These are phyloP conservation scores for Epinephelus cyanopodus DNA, from an alignment of 2,113 vertebrate species.

Conservation along the genomic window DNA sequence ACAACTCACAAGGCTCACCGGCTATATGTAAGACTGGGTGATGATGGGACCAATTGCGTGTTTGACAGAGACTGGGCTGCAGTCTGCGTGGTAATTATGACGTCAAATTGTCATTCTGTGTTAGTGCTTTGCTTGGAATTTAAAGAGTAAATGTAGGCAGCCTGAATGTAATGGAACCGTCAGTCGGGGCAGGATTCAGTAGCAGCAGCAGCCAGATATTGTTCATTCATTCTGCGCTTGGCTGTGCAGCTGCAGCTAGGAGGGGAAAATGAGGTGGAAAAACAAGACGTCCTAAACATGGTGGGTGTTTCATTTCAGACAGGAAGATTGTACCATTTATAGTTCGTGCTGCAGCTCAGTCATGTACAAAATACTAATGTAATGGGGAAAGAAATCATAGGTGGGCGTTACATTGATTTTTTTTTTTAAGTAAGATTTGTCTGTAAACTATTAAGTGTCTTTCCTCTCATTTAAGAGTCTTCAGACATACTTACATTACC, in stretches of 20 bases:
- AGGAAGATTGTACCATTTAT: slow-evolving; percentile 2
- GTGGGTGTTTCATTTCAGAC: slow-evolving; percentile 1
- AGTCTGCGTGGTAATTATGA: slow-evolving; percentile 6
- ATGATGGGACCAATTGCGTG: neutral
- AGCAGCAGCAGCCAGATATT: slow-evolving; percentile 71
- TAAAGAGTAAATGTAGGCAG: slow-evolving; percentile 37
- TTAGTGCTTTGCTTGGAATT: slow-evolving; percentile 25
- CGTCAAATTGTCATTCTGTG: slow-evolving; percentile 31
- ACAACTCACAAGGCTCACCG: neutral
- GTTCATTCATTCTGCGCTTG: slow-evolving; percentile 73
- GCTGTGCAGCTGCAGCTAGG: slow-evolving; percentile 48
- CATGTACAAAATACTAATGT: neutral
- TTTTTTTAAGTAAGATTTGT: neutral
- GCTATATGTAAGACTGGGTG: neutral
- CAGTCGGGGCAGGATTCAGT: slow-evolving; percentile 48
- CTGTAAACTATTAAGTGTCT: neutral
- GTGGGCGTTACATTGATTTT: neutral
- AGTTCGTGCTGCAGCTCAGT: neutral
- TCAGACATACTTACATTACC: neutral
- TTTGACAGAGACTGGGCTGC: neutral
- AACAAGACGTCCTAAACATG: slow-evolving; percentile 33
- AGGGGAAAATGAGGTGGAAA: slow-evolving; percentile 53
- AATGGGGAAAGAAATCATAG: neutral
- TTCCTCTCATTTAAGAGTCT: neutral
- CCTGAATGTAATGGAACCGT: slow-evolving; percentile 53